Evolutionary conservation across 2,888 invertebrate species (phyloP), one percentile per base, ranked within the genome.

Genomic region (Hydriomena furcata): DNA sequence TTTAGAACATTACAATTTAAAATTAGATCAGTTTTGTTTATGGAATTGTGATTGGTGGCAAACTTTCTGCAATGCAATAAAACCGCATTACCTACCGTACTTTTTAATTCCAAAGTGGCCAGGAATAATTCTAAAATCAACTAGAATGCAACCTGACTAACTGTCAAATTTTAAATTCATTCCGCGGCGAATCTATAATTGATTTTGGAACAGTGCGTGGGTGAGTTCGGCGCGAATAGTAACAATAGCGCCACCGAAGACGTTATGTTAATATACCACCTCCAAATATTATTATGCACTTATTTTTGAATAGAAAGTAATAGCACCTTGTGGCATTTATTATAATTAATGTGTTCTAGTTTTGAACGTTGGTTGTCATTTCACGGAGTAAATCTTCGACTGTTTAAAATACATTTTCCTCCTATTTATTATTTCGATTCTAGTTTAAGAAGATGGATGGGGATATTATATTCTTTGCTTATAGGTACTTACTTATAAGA

Each of bases 211-310:
- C 10, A 31, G 5, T 79, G 85, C 82, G 89, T 89, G 79, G 88
- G 87, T 75, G 84, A 78, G 74, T 65, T 61, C 71, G 65, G 77
- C 74, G 84, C 81, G 76, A 81, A 84, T 80, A 78, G 73, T 67
- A 74, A 83, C 79, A 85, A 83, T 81, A 75, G 84, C 80, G 80
- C 84, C 87, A 83, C 82, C 76, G 79, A 71, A 76, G 77, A 71
- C 66, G 75, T 62, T 76, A 80, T 80, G 74, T 65, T 76, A 79
- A 79, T 79, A 63, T 59, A 43, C 48, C 64, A 56, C 59, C 57
- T 55, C 44, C 52, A 48, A 58, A 55, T 55, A 58, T 54, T 54
- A 54, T 56, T 55, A 61, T 69, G 66, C 64, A 65, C 68, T 68
- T 70, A 68, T 66, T 65, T 63, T 63, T 68, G 66, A 73, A 74